phyloP scores from a whole-genome alignment of 2,888 invertebrate species.

The Diarsia rubi region DNA sequence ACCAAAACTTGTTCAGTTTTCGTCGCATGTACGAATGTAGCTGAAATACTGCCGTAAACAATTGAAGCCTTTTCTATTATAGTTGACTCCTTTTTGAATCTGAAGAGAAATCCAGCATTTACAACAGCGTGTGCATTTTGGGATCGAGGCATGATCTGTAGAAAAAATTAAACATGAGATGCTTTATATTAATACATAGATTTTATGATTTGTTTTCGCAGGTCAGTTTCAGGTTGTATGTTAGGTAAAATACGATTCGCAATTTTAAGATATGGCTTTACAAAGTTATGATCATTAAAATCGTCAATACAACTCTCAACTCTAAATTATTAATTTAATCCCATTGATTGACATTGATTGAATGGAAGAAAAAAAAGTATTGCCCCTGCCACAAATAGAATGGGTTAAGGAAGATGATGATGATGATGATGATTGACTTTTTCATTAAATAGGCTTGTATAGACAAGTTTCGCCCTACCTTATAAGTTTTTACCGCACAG shows the following conservation, averaged over 20 bases:
- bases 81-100: slow-evolving; percentile 82
- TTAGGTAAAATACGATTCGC: neutral
- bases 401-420: no score
- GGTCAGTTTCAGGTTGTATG: neutral
- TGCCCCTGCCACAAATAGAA: no score
- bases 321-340: neutral
- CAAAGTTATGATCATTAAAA: neutral
- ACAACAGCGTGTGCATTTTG: slow-evolving; percentile 95
- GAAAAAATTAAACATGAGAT: neutral
- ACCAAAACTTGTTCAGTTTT: slow-evolving; percentile 88
- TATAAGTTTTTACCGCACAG: slow-evolving; percentile 72
- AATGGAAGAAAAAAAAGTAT: no score
- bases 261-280: neutral
- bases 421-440: no score
- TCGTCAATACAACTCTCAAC: neutral
- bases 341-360: neutral
- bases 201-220: neutral
- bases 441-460: neutral
- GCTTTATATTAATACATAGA: neutral
- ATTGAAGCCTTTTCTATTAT: slow-evolving; percentile 87
- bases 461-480: slow-evolving; percentile 65
- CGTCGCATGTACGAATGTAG: slow-evolving; percentile 84
- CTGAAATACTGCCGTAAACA: slow-evolving; percentile 91
- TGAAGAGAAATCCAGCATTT: slow-evolving; percentile 93
- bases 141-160: slow-evolving; percentile 93